Conservation (phyloP, 1,140 invertebrate genomes). For the Ladona fulva region DNA sequence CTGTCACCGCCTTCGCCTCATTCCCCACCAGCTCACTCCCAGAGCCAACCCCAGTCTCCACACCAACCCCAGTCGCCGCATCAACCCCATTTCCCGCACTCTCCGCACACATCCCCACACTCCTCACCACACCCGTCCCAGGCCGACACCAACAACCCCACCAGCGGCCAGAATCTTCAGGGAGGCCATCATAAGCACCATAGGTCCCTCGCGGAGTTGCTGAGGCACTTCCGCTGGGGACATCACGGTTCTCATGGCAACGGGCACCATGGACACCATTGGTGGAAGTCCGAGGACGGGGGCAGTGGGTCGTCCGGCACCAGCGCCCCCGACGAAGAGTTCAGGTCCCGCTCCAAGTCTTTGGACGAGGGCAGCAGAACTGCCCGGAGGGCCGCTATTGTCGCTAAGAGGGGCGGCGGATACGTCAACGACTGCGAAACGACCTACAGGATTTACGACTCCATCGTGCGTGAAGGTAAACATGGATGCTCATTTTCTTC, state of each 20-base stretch:
- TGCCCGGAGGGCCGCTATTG: slow-evolving; percentile 30
- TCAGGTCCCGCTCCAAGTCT: slow-evolving; percentile 64
- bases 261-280: slow-evolving; percentile 38
- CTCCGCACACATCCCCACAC: background rate
- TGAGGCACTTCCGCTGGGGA: slow-evolving; percentile 58
- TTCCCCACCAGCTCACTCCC: background rate
- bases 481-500: too few species aligned
- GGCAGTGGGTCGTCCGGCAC: slow-evolving; percentile 28
- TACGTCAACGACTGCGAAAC: slow-evolving; percentile 57
- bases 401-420: slow-evolving; percentile 20
- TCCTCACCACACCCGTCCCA: background rate
- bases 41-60: background rate
- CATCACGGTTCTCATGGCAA: slow-evolving; percentile 36
- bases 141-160: too few species aligned
- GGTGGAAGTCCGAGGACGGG: slow-evolving; percentile 32
- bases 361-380: slow-evolving; percentile 49
- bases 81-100: background rate
- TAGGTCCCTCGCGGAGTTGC: slow-evolving; percentile 54
- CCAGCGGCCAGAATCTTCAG: background rate
- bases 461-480: slow-evolving; percentile 69
- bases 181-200: slow-evolving; percentile 14
- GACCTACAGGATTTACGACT: slow-evolving; percentile 71
- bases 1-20: background rate
- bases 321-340: slow-evolving; percentile 48
- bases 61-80: background rate